These are phyloP conservation scores for Trichonephila inaurata DNA, from an alignment of 1,140 invertebrate species.

Conservation along the genomic window DNA sequence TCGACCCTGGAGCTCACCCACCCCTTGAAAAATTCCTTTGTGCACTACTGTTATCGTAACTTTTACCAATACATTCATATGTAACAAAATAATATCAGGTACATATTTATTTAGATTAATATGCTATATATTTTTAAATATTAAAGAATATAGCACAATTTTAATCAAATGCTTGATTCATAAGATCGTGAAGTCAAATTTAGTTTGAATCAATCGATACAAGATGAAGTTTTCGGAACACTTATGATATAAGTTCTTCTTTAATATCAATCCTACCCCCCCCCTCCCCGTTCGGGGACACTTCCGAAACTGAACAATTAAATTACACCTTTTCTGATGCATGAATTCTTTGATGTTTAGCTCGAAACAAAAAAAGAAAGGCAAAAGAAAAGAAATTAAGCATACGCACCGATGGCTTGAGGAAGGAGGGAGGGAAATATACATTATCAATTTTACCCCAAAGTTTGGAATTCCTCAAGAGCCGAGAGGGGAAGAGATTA, in stretches of 20 bases:
- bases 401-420: neutral
- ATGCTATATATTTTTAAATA: too few species aligned
- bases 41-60: too few species aligned
- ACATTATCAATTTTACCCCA: conserved; percentile 35
- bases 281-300: neutral
- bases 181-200: too few species aligned
- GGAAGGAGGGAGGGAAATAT: neutral
- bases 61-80: too few species aligned
- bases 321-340: neutral
- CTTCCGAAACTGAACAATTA: neutral
- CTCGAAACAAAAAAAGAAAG: neutral
- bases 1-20: too few species aligned
- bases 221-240: neutral
- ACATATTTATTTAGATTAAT: too few species aligned
- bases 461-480: neutral
- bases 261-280: too few species aligned
- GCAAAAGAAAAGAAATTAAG: conserved; percentile 8
- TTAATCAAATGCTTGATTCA: too few species aligned
- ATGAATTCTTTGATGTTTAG: neutral
- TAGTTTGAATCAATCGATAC: too few species aligned
- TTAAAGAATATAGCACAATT: too few species aligned
- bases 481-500: conserved; percentile 16
- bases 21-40: too few species aligned
- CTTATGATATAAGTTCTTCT: neutral
- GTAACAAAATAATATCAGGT: too few species aligned